phyloP scores from a whole-genome alignment of 2,888 invertebrate species.

The Drosophila nigricruria region DNA sequence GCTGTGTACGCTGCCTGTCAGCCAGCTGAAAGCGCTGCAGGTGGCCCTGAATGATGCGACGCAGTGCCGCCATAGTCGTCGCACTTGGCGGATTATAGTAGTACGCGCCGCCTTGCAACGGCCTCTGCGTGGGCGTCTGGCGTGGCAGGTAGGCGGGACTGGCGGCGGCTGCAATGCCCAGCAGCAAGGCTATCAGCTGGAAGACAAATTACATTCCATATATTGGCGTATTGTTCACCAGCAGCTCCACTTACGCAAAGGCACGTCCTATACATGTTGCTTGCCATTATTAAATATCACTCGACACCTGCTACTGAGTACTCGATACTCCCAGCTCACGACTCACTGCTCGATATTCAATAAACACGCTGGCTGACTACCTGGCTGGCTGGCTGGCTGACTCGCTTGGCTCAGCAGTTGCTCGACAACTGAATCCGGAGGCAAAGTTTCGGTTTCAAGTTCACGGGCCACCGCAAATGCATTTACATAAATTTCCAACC shows the following conservation, averaged over 20 bases:
- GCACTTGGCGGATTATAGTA: conserved; percentile 62
- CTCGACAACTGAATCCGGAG: conserved; percentile 53
- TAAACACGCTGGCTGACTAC: conserved; percentile 21
- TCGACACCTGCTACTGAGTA: conserved; percentile 4
- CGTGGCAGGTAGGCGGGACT: conserved; percentile 39
- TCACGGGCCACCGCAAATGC: conserved; percentile 65
- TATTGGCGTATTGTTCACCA: conserved; percentile 32
- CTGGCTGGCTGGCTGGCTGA: too few relatives aligned
- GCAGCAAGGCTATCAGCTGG: conserved; percentile 61
- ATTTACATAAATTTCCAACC: conserved; percentile 77
- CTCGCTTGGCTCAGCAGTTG: conserved; percentile 61
- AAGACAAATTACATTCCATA: conserved; percentile 50
- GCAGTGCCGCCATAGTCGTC: conserved; percentile 49
- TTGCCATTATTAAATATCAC: conserved; percentile 15
- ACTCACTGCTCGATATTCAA: conserved; percentile 3
- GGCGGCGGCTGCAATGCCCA: conserved; percentile 52
- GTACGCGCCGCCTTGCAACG: conserved; percentile 48
- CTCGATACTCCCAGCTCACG: conserved; percentile 7
- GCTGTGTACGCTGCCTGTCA: conserved; percentile 44
- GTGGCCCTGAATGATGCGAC: conserved; percentile 52
- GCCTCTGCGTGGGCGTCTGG: conserved; percentile 21
- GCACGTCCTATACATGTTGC: conserved; percentile 59
- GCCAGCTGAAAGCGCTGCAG: conserved; percentile 57
- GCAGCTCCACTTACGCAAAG: conserved; percentile 54
- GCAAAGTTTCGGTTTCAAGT: conserved; percentile 59